Base-by-base conservation (phyloP, 2,888 invertebrate genomes). In the Drosophila robusta region DNA sequence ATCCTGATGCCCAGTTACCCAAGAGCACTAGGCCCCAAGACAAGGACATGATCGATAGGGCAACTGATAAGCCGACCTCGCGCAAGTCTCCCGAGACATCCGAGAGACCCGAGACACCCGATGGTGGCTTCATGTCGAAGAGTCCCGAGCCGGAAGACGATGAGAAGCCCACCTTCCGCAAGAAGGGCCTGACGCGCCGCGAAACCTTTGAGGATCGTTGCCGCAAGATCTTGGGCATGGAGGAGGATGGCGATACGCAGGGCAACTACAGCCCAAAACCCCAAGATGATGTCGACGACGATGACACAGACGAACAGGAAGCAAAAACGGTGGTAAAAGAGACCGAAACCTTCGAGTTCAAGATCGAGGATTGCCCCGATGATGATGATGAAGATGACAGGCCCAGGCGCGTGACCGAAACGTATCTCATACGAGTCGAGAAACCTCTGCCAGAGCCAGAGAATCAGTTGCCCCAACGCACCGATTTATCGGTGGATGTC, bases 171-270 rank as follows among this genome's bases (percentile, higher is more conserved):
- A 94, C 93, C 76, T 90, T 70, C 44, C 87, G 92, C 24, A 94
- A 94, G 75, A 94, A 94, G 39, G 94, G 95, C 1, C 90, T 94
- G 36, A 94, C 94, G 72, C 93, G 95, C 78, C 94, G 95, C 38
- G 95, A 96, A 91, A 95, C 95, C 1, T 96, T 95, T 72, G 95
- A 95, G 90, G 95, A 95, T 90, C 93, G 95, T 34, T 95, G 95
- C 75, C 93, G 95, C 38, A 94, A 95, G 84, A 95, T 95, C 78
- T 92, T 95, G 39, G 95, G 95, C 3, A 94, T 95, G 93, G 90
- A 91, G 61, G 83, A 81, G 41, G 89, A 91, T 67, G 90, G 90
- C 5, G 90, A 90, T 52, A 90, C 91, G 3, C 90, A 88, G 45
- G 90, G 91, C 1, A 82, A 52, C 14, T 91, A 74, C 38, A 76